A percentile compares a stretch with the other conserved stretches of the same genome.
Evolutionary conservation across 1,140 invertebrate species (phyloP).

Genomic region (Lucilia cuprina): DNA sequence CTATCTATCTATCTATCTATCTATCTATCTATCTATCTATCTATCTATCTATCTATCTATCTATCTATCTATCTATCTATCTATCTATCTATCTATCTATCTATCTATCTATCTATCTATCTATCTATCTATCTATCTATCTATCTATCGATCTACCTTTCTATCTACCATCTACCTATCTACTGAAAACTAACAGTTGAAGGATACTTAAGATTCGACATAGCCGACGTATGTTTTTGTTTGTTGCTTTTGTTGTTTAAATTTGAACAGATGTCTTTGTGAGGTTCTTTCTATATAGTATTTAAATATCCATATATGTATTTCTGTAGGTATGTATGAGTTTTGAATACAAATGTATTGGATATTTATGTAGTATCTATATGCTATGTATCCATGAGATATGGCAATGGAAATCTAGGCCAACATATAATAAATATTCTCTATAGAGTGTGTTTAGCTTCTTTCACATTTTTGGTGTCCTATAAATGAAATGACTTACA

Average conservation of each 20-base stretch:
- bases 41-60: too few relatives aligned
- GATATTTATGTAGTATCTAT: neutral
- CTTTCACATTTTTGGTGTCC: slow-evolving; percentile 10
- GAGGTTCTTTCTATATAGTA: neutral
- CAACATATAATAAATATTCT: slow-evolving; percentile 20
- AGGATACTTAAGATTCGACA: too few relatives aligned
- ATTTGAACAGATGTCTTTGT: neutral
- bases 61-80: too few relatives aligned
- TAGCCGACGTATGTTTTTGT: too few relatives aligned
- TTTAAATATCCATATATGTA: neutral
- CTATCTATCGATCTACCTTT: too few relatives aligned
- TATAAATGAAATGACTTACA: slow-evolving; percentile 26
- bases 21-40: too few relatives aligned
- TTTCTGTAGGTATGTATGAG: neutral
- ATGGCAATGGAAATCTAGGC: slow-evolving; percentile 24
- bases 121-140: too few relatives aligned
- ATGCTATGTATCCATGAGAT: neutral
- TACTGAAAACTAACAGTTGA: too few relatives aligned
- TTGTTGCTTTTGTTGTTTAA: neutral
- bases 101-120: too few relatives aligned
- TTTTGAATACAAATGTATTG: neutral
- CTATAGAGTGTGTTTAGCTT: neutral
- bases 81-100: too few relatives aligned
- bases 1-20: too few relatives aligned
- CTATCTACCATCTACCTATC: too few relatives aligned